Evolutionary conservation across 2,113 vertebrate species (phyloP).

Genomic region (Chunga burmeisteri): DNA sequence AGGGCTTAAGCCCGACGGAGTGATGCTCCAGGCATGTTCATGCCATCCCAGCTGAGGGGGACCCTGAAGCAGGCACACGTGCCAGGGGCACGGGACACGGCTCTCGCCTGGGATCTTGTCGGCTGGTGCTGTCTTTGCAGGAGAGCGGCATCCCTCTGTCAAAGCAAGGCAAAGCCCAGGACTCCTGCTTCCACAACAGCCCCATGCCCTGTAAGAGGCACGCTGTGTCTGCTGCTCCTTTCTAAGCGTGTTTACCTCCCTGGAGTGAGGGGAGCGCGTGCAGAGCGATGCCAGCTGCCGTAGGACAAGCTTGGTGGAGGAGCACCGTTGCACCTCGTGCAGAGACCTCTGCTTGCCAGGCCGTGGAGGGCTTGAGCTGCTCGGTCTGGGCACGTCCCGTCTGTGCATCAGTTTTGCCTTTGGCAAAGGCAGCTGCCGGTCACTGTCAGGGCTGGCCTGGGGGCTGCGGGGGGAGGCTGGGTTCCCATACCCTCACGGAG

Average conservation of each 20-base stretch:
- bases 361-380: neutral
- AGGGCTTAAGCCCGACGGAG: neutral
- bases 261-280: accelerated
- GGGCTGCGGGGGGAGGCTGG: accelerated
- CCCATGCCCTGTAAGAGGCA: no score
- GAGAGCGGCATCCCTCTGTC: neutral
- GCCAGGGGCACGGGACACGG: accelerated
- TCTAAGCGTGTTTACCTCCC: accelerated
- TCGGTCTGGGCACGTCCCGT: accelerated
- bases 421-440: accelerated
- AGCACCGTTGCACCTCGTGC: accelerated
- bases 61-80: accelerated
- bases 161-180: neutral
- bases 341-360: neutral
- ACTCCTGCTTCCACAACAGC: accelerated
- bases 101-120: neutral
- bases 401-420: accelerated
- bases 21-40: neutral
- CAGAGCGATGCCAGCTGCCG: accelerated
- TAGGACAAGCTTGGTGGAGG: neutral
- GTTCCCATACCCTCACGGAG: accelerated
- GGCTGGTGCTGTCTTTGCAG: neutral
- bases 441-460: neutral
- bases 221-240: neutral
- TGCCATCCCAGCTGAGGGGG: neutral